A percentile compares a stretch with the other conserved stretches of the same genome.
Evolutionary conservation across 2,113 vertebrate species (phyloP).

Genomic region (Herpailurus yagouaroundi): DNA sequence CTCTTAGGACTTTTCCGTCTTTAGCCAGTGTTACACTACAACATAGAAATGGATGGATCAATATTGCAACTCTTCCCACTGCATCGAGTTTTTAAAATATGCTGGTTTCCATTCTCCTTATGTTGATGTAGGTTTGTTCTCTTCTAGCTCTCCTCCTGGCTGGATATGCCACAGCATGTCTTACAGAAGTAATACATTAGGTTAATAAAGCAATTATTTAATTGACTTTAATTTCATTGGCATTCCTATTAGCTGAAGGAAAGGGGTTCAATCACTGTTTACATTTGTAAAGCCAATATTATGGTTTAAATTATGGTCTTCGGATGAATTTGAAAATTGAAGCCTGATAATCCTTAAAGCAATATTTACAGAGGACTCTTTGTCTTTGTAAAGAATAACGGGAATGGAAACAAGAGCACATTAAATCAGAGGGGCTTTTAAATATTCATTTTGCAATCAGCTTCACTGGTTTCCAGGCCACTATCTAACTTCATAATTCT

Average conservation of each 20-base stretch:
- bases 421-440: conserved; percentile 70
- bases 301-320: conserved; percentile 77
- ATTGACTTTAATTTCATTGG: conserved; percentile 70
- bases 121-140: neutral
- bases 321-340: conserved; percentile 78
- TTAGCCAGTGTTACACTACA: neutral
- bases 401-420: conserved; percentile 57
- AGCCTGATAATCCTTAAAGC: conserved; percentile 78
- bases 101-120: neutral
- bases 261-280: conserved; percentile 77
- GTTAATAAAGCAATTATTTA: conserved; percentile 78
- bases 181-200: conserved; percentile 57
- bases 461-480: conserved; percentile 50
- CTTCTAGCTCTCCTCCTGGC: neutral
- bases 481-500: conserved; percentile 67
- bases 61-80: neutral
- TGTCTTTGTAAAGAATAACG: conserved; percentile 72
- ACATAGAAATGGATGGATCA: neutral
- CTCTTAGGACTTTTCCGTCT: conserved; percentile 3
- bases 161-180: neutral
- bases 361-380: conserved; percentile 79
- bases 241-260: conserved; percentile 74
- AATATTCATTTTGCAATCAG: conserved; percentile 71
- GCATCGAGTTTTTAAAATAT: neutral
- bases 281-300: conserved; percentile 78